Evolutionary conservation across 1,140 invertebrate species (phyloP), one percentile per base, ranked within the genome.

Genomic region (Zaprionus inermis): DNA sequence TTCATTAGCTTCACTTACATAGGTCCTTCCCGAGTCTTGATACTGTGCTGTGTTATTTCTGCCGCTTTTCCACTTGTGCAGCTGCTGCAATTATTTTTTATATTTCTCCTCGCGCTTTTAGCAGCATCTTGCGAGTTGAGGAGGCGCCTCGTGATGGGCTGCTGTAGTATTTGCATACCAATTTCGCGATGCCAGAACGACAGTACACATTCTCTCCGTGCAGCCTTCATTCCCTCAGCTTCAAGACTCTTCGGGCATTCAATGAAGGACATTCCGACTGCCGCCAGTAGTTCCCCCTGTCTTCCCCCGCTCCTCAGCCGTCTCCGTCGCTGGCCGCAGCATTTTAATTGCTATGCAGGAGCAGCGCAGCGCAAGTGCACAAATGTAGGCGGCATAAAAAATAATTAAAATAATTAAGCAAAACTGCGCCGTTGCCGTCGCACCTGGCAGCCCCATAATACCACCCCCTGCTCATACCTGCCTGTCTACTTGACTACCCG

Each of bases 341-440:
- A 70, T 78, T 85, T 85, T 85, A 85, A 85, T 85, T 85, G 82
- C 82, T 79, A 68, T 78, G 72, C 75, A 55, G 63, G 55, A 44
- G 28, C 41, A 44, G 28, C 41, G 59, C 5, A 20, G 20, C 44
- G 44, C 41, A 54, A 74, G 34, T 57, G 66, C 66, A 70, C 30
- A 77, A 67, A 64, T 69, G 78, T 86, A 61, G 66, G 74, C 79
- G 79, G 82, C 70, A 81, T 72, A 86, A 63, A 79, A 81, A 79
- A 86, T 84, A 86, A 86, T 86, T 88, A 83, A 86, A 86, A 86
- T 86, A 86, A 86, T 86, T 86, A 89, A 86, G 84, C 76, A 75
- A 88, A 88, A 83, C 76, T 86, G 85, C 82, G 81, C 58, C 69
- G 75, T 52, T 64, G 32, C 41, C 30, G 32, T 38, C 61, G 22